These are phyloP conservation scores for Theretra japonica DNA, from an alignment of 2,888 invertebrate genomes.

Conservation along the genomic window DNA sequence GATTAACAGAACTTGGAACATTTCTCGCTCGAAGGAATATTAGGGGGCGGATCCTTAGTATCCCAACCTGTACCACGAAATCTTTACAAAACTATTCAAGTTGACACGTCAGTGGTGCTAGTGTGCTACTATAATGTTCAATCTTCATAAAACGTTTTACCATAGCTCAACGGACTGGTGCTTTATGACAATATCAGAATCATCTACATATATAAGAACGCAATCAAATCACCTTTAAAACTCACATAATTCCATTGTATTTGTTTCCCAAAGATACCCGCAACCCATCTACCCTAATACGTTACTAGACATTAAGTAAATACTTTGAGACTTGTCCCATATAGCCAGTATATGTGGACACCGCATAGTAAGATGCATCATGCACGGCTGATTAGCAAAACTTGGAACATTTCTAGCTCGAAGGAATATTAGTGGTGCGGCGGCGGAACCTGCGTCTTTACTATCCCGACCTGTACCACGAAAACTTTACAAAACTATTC, in stretches of 20 bases:
- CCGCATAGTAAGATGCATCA: not conserved
- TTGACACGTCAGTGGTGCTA: too few relatives aligned
- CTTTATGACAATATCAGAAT: too few relatives aligned
- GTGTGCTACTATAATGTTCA: too few relatives aligned
- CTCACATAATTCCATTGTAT: too few relatives aligned
- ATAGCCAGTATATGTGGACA: not conserved
- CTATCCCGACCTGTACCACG: not conserved
- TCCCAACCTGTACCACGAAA: not conserved
- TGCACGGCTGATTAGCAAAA: constrained; percentile 42
- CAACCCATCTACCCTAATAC: not conserved
- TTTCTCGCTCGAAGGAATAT: constrained; percentile 41
- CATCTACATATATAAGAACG: too few relatives aligned
- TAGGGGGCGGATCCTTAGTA: not conserved
- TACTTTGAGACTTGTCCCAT: not conserved
- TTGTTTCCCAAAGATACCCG: too few relatives aligned
- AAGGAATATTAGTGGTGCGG: constrained; percentile 29
- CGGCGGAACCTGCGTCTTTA: not conserved
- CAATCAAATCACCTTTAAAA: too few relatives aligned
- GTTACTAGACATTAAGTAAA: not conserved
- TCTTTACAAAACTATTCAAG: constrained; percentile 34
- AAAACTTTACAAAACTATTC: constrained; percentile 34
- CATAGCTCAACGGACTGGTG: too few relatives aligned
- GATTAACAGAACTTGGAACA: constrained; percentile 50
- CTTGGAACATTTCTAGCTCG: constrained; percentile 48
- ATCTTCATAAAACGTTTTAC: too few relatives aligned